These are phyloP conservation scores for Tridacna gigas DNA, from an alignment of 2,888 invertebrate genomes.

Conservation along the genomic window DNA sequence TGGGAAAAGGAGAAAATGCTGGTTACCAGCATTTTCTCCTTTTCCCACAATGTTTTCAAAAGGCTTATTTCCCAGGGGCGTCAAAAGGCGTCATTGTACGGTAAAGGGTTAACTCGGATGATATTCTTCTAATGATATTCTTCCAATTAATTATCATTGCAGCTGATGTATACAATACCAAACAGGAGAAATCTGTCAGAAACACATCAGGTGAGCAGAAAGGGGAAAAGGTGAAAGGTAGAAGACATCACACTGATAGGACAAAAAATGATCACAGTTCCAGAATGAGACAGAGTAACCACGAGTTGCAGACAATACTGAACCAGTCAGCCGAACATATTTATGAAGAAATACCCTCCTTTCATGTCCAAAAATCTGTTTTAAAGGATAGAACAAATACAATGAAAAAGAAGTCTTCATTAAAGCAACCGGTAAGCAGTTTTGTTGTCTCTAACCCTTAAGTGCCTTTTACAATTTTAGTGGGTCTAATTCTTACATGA, in stretches of 20 bases:
- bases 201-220: neutral
- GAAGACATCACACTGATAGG: neutral
- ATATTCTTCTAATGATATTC: too few relatives aligned
- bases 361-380: neutral
- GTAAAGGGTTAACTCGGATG: too few relatives aligned
- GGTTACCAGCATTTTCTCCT: too few relatives aligned
- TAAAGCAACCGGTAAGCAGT: slow-evolving; percentile 9
- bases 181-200: neutral
- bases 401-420: neutral
- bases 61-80: too few relatives aligned
- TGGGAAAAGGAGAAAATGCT: too few relatives aligned
- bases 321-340: slow-evolving; percentile 17
- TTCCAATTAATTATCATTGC: neutral
- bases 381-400: slow-evolving; percentile 19
- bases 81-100: too few relatives aligned
- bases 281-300: neutral
- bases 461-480: too few relatives aligned
- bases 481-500: too few relatives aligned
- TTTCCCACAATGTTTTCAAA: too few relatives aligned
- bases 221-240: neutral
- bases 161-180: slow-evolving; percentile 7
- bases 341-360: slow-evolving; percentile 10
- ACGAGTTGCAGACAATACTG: neutral
- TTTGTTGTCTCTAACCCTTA: neutral
- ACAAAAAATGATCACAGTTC: neutral